A percentile compares a stretch with the other conserved stretches of the same genome.
Conservation (phyloP, 2,797 vertebrate species). For the Vipera ursinii region DNA sequence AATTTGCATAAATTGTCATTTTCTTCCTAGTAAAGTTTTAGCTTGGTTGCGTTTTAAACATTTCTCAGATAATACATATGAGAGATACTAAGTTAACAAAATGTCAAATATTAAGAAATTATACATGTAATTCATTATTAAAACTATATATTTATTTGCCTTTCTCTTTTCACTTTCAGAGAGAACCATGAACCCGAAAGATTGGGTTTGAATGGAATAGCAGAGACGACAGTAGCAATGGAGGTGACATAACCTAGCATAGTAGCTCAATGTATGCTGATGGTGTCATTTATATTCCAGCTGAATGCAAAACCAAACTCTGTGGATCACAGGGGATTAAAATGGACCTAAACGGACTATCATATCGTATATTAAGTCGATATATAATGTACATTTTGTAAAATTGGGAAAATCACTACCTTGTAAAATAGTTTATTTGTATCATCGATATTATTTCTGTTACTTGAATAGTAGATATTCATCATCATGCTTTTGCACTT, state of each 20-base stretch:
- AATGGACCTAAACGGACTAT: conserved; percentile 77
- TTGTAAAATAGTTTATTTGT: conserved; percentile 97
- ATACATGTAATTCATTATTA: fast-evolving
- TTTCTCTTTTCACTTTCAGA: conserved; percentile 66
- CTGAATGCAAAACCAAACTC: conserved; percentile 71
- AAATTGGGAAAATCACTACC: conserved; percentile 93
- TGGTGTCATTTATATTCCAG: conserved; percentile 62
- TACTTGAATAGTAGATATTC: conserved; percentile 93
- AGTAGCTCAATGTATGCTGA: conserved; percentile 59
- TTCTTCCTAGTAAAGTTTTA: background rate
- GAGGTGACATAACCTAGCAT: conserved; percentile 87
- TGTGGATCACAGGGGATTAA: conserved; percentile 72
- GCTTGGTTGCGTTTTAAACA: background rate
- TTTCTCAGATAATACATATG: background rate
- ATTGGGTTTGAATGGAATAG: conserved; percentile 85
- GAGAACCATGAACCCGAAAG: conserved; percentile 88
- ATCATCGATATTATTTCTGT: conserved; percentile 95
- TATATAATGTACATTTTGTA: conserved; percentile 95
- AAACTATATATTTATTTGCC: background rate
- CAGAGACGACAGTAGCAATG: conserved; percentile 91
- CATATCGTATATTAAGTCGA: conserved; percentile 80
- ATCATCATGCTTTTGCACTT: conserved; percentile 95
- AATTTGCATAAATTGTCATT: background rate
- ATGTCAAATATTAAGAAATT: background rate
- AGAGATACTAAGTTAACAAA: fast-evolving